Base-by-base conservation (phyloP, 1,140 invertebrate species). In the Musca domestica region DNA sequence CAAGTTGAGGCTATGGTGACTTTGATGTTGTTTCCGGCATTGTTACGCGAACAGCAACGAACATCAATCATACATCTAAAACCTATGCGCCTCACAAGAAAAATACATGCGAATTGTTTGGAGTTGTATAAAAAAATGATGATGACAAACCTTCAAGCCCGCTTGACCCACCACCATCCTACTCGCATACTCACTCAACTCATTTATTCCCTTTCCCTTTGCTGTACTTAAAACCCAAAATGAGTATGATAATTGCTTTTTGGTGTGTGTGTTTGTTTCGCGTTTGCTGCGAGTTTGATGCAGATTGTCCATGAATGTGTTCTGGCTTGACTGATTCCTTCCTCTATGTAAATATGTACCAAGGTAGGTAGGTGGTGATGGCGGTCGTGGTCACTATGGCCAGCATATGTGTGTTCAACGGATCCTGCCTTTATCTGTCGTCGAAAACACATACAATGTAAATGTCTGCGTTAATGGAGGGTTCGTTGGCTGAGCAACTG, bases 231-330 rank as follows among this genome's bases (percentile, higher is more conserved):
- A 61, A 61, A 41, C 56, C 56, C 30, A 34, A 61, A 61, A 61
- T 61, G 56, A 34, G 17, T 12, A 34, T 61, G 56, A 61, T 61
- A 61, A 61, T 61, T 61, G 56, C 56, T 34, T 20, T 61, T 61
- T 61, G 27, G 27, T 61, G 56, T 58, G 54, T 34, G 56, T 20
- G 20, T 20, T 46, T 46, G 10, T 46, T 12, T 12, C 41, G 15
- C n/a, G n/a, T n/a, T n/a, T n/a, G 34, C 27, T 41, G 10, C 12
- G 34, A 7, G 34, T 41, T 5, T 41, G 34, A 41, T 41, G 34
- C 5, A 12, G 34, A 51, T 19, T 46, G 41, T 12, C 19, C 20
- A 17, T 51, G 17, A 51, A 51, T 19, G 48, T 9, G 56, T 34
- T 27, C n/a, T 20, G 5, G 17, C 9, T 19, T 41, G 56, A 61